A percentile compares a stretch with the other conserved stretches of the same genome.
phyloP scores from a whole-genome alignment of 2,113 vertebrate species.

The Antennarius striatus region DNA sequence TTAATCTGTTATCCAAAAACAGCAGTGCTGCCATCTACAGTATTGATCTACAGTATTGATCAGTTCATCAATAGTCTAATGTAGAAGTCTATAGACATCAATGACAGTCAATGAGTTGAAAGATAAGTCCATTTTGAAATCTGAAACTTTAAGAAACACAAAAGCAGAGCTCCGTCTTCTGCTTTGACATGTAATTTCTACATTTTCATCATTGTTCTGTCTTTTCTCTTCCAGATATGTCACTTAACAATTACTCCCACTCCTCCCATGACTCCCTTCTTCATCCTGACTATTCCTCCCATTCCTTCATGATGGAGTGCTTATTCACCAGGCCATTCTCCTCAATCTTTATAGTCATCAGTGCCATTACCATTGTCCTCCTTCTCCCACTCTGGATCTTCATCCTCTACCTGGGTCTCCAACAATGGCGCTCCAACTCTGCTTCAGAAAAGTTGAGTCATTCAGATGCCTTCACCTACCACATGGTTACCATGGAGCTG shows the following conservation, averaged over 20 bases:
- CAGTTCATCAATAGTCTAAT: no score
- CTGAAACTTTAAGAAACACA: no score
- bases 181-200: no score
- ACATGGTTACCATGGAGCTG: conserved; percentile 34
- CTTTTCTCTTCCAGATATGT: conserved; percentile 1
- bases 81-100: no score
- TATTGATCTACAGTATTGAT: no score
- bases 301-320: not conserved
- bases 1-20: no score
- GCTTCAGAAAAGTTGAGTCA: not conserved
- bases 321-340: not conserved
- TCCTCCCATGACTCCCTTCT: not conserved
- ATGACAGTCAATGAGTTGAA: no score
- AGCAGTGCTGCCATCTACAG: no score
- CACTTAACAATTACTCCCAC: not conserved
- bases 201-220: no score
- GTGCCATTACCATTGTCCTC: not conserved
- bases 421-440: not conserved
- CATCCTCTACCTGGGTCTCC: conserved; percentile 11
- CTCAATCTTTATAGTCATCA: not conserved
- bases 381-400: conserved; percentile 21
- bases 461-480: conserved; percentile 33
- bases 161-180: no score
- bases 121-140: no score
- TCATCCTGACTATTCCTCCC: not conserved